Conservation (phyloP, 1,140 invertebrate genomes). For the Zaprionus tsacasi region DNA sequence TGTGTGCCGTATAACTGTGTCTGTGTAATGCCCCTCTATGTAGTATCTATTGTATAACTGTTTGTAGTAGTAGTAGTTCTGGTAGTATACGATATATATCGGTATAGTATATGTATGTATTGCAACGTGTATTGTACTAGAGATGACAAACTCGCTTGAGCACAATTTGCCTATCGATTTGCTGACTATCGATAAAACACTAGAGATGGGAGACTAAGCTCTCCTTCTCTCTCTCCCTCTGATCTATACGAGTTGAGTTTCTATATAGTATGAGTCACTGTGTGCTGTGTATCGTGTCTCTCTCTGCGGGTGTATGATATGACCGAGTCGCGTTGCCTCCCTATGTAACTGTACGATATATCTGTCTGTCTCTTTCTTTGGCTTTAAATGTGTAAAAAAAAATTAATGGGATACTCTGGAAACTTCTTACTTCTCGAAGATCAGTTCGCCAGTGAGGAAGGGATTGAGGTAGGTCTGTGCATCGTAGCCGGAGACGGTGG, state of each 20-base stretch:
- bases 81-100: constrained; percentile 17
- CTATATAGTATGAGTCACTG: background rate
- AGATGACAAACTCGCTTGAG: constrained; percentile 11
- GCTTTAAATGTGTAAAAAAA: constrained; percentile 9
- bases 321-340: constrained; percentile 16
- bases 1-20: background rate
- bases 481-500: constrained; percentile 74
- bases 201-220: background rate
- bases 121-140: constrained; percentile 17
- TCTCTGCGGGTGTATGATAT: constrained; percentile 25
- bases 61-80: background rate
- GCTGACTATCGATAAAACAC: background rate
- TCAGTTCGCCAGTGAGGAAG: constrained; percentile 78
- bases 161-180: background rate
- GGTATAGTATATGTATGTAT: constrained; percentile 11
- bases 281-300: constrained; percentile 14
- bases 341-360: no score
- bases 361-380: constrained; percentile 13
- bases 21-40: constrained; percentile 41
- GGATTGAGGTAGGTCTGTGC: constrained; percentile 81
- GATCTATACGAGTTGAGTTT: background rate
- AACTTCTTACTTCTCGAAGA: constrained; percentile 76
- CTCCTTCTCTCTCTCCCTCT: background rate
- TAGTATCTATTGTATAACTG: constrained; percentile 1
- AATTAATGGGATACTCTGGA: background rate